Evolutionary conservation across 2,797 vertebrate species (phyloP).

Genomic region (Danio kyathit): DNA sequence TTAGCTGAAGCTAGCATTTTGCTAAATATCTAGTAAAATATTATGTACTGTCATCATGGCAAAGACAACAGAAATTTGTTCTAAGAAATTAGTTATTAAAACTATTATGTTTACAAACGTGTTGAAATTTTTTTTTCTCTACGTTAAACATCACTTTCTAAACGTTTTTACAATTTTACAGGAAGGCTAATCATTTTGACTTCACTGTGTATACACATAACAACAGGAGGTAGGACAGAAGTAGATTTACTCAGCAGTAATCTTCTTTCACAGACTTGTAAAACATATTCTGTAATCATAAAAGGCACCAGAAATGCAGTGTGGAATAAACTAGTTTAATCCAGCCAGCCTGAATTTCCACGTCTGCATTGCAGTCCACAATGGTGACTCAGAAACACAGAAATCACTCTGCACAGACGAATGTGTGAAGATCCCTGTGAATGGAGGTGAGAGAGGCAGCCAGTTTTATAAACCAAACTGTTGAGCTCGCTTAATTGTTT

Average conservation of each 20-base stretch:
- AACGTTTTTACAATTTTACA: too few relatives aligned
- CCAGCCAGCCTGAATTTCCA: neutral
- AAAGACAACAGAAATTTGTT: too few relatives aligned
- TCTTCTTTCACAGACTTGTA: neutral
- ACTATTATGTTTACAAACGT: too few relatives aligned
- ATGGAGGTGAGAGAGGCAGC: neutral
- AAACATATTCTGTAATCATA: neutral
- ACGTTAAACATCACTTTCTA: too few relatives aligned
- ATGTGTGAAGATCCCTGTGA: conserved; percentile 16
- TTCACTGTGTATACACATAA: neutral
- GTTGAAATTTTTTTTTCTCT: too few relatives aligned
- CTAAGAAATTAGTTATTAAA: too few relatives aligned
- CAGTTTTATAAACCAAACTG: neutral
- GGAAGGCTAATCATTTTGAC: neutral
- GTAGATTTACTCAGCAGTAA: neutral
- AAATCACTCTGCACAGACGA: neutral
- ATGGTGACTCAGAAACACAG: neutral
- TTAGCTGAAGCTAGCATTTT: too few relatives aligned
- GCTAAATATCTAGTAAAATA: too few relatives aligned
- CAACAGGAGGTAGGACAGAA: neutral
- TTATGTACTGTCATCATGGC: too few relatives aligned
- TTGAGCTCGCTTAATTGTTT: neutral
- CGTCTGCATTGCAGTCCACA: neutral
- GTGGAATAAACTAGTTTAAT: neutral
- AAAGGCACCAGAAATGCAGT: neutral